Percentiles rank a stretch among this genome's conserved stretches.
These are phyloP conservation scores for Linepithema humile DNA, from an alignment of 1,140 invertebrate species.

Conservation along the genomic window DNA sequence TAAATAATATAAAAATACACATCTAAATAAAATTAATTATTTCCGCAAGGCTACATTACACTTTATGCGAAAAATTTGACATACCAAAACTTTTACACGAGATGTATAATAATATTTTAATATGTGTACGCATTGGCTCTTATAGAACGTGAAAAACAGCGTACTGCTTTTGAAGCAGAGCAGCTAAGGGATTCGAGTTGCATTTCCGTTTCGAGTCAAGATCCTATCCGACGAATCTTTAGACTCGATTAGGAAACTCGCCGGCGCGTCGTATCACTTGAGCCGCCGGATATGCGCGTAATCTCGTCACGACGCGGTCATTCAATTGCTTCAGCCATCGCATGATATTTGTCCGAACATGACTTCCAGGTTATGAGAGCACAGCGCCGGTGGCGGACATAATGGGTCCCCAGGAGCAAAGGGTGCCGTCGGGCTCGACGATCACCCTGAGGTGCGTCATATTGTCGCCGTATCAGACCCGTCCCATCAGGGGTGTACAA, in stretches of 20 bases:
- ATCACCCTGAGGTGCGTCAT: constrained; percentile 84
- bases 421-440: constrained; percentile 81
- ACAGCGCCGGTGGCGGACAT: constrained; percentile 82
- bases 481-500: constrained; percentile 82
- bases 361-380: constrained; percentile 82
- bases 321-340: constrained; percentile 36
- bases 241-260: neutral
- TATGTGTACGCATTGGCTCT: neutral
- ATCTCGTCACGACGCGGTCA: constrained; percentile 47
- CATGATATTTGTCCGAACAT: constrained; percentile 71
- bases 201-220: constrained; percentile 1
- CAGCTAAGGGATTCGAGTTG: neutral
- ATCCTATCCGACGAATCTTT: neutral
- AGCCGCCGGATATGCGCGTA: constrained; percentile 12
- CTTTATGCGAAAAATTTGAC: neutral
- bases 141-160: neutral
- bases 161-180: neutral
- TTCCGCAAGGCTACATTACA: neutral
- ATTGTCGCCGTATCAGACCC: constrained; percentile 81
- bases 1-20: neutral
- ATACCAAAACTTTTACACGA: neutral
- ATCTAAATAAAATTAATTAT: neutral
- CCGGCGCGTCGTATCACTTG: neutral
- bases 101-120: no score
- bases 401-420: constrained; percentile 82